Evolutionary conservation across 2,113 vertebrate genomes (phyloP), one percentile per base, ranked within the genome.

Genomic region (Dromaius novaehollandiae): DNA sequence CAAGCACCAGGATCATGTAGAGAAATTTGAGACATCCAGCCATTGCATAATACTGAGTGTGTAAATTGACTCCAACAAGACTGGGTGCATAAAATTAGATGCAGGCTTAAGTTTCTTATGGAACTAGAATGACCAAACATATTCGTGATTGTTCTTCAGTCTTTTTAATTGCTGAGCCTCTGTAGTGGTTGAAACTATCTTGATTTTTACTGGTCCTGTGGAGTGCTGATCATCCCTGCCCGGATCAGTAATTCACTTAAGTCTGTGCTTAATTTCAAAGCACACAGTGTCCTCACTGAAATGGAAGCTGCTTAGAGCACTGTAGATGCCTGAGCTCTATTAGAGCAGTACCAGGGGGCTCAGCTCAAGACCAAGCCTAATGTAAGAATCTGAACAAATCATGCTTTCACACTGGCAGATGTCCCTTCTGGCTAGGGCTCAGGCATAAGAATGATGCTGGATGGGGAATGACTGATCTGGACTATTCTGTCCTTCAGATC

Each of bases 311-410:
- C 28, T 74, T 26, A 55, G 30, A 73, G n/a, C 30, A 82, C 61
- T 0, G 2, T 15, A 66, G 9, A 8, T 44, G 68, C 14, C 19
- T 19, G 6, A 61, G 46, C 0, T 1, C 16, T 61, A 28, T 25
- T 53, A 73, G 19, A 77, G 13, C 17, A 66, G 38, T 50, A 34
- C 63, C 24, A 21, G 28, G 8, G 25, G 13, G 19, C 28, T 88
- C 44, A 28, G 38, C 22, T 69, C 7, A 53, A 50, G 30, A 9
- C 40, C 32, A 86, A 65, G 36, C 19, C 53, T 82, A 21, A 51
- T 4, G 38, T 53, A 9, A 80, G 65, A 82, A 73, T 80, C 32
- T 61, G 55, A 84, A 58, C 7, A 88, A 75, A 58, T 50, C 36
- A 63, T 63, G 16, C 6, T 83, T 56, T 84, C 53, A 66, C 1